Base-by-base conservation (phyloP, 2,888 invertebrate species). In the Melikaiella ostensackeni region DNA sequence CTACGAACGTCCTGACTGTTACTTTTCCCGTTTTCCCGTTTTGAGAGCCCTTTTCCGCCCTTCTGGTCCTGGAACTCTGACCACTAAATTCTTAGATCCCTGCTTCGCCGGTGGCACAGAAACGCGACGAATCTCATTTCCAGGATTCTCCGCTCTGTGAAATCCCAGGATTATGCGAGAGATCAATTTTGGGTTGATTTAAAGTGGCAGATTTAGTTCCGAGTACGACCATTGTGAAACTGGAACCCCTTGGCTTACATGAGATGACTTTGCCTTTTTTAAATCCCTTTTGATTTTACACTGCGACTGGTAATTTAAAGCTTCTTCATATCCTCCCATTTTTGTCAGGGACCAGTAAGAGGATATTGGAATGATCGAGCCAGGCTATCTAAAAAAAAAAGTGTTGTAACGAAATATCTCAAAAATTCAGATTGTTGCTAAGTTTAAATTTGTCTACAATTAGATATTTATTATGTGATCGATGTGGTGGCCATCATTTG, bases 21-120 rank as follows among this genome's bases (percentile, higher is more conserved):
- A n/a, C 38, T 46, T 27, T 46, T 66, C 46, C 19, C 9, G 19
- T 46, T 27, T 46, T 66, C 46, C 24, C 19, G 9, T 46, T 66
- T 66, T 66, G 30, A 66, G 19, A 38, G 27, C 27, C 19, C 24
- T 46, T 46, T 66, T 66, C 46, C 66, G n/a, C 66, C 66, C 46
- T 46, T 66, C 66, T 66, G 66, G 8, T 66, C 8, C 24, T 46
- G 66, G 19, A 66, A 66, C 46, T 66, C 27, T 66, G 66, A 66
- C 66, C 66, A 66, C 66, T 66, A 66, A 66, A 66, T 66, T 66
- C 66, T 66, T 46, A 66, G 66, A 66, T 66, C 66, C 16, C 42
- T 46, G 19, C 24, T 63, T 35, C 13, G 35, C 13, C 35, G 11
- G 21, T 38, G 63, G 63, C 63, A 63, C 42, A 27, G 66, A 64